These are phyloP conservation scores for Corapipo altera DNA, from an alignment of 2,113 vertebrate genomes.

Conservation along the genomic window DNA sequence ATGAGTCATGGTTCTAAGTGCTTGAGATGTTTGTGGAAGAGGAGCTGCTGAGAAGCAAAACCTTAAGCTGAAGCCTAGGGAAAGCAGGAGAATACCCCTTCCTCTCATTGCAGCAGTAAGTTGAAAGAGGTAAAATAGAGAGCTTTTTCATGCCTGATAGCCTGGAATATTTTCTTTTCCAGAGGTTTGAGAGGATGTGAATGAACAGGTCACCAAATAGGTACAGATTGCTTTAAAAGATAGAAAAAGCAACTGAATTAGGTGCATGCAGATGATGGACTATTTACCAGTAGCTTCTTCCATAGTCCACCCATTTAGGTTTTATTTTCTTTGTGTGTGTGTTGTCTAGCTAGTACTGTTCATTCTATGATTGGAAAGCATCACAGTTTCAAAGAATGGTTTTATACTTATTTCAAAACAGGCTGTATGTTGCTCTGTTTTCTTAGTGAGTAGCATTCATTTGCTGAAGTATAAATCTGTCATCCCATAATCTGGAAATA, in stretches of 20 bases:
- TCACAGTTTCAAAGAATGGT: background rate
- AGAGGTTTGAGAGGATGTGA: background rate
- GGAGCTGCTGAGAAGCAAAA: background rate
- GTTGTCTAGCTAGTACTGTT: background rate
- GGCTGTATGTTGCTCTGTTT: background rate
- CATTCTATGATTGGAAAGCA: background rate
- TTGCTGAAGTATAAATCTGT: background rate
- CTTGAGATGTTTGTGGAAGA: background rate
- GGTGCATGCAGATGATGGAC: background rate
- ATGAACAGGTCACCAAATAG: background rate
- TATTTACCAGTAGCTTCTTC: background rate
- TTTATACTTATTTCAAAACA: slow-evolving; percentile 35
- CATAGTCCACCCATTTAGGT: background rate
- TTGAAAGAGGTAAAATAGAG: background rate
- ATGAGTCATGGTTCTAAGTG: background rate
- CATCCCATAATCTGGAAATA: slow-evolving; percentile 11
- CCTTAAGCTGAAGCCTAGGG: background rate
- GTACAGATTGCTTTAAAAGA: background rate
- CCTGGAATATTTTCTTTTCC: background rate
- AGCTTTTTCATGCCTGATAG: background rate
- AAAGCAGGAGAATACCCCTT: background rate
- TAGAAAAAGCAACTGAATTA: background rate
- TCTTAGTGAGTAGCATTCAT: background rate
- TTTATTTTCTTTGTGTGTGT: background rate
- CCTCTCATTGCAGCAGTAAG: background rate